A percentile compares a stretch with the other conserved stretches of the same genome.
Conservation (phyloP, 2,113 vertebrate species). For the Tetrao urogallus region DNA sequence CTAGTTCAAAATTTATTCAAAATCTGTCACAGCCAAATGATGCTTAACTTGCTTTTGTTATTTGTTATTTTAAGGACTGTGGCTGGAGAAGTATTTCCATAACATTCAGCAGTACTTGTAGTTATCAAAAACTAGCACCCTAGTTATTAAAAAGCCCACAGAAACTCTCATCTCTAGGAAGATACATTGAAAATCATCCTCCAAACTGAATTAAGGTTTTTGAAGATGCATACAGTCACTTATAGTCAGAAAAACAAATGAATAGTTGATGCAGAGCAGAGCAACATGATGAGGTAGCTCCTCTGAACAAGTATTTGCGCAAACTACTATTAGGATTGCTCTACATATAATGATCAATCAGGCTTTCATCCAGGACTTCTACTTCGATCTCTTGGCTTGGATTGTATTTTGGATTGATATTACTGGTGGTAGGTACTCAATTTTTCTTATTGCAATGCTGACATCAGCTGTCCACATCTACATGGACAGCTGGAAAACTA, state of each 20-base stretch:
- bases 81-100: background rate
- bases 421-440: background rate
- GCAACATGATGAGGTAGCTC: background rate
- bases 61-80: background rate
- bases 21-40: background rate
- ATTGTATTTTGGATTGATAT: background rate
- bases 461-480: background rate
- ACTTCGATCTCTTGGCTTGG: background rate
- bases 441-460: rapidly evolving
- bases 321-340: background rate
- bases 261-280: background rate
- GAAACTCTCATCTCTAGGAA: background rate
- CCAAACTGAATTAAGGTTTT: background rate
- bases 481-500: too few relatives aligned
- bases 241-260: background rate
- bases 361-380: background rate
- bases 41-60: constrained; percentile 1
- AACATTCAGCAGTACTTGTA: background rate
- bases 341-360: rapidly evolving
- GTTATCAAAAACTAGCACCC: background rate
- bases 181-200: background rate
- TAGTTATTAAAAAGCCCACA: background rate
- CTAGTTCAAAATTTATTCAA: constrained; percentile 25
- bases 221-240: background rate
- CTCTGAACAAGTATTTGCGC: background rate